Evolutionary conservation across 2,113 vertebrate species (phyloP).

Genomic region (Rhizomys pruinosus): DNA sequence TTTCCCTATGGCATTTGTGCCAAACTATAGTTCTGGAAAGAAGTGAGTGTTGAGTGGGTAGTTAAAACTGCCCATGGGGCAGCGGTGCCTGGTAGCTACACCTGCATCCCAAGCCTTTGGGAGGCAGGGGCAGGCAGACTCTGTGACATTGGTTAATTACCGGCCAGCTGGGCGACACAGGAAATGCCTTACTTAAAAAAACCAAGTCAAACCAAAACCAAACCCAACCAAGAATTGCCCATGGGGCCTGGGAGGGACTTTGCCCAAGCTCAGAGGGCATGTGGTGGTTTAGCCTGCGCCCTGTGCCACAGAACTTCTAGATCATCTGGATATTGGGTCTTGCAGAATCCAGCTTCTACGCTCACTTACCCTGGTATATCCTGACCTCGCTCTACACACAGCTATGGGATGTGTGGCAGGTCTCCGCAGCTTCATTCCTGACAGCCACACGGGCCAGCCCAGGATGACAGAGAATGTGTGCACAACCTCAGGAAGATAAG

Average conservation of each 20-base stretch:
- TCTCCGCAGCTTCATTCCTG: background rate
- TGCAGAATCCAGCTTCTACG: constrained; percentile 83
- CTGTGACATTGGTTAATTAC: too few species aligned
- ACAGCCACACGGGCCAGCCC: background rate
- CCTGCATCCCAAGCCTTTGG: too few species aligned
- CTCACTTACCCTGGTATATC: background rate
- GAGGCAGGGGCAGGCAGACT: too few species aligned
- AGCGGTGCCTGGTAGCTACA: too few species aligned
- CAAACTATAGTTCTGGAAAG: background rate
- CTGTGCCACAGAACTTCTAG: accelerated
- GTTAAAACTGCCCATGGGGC: background rate
- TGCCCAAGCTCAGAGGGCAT: too few species aligned
- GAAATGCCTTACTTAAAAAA: too few species aligned
- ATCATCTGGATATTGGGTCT: constrained; percentile 25
- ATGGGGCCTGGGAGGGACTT: background rate
- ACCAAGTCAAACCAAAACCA: too few species aligned
- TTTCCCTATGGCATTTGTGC: background rate
- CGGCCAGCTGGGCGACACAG: too few species aligned
- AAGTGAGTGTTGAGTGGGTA: background rate
- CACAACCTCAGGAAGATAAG: background rate
- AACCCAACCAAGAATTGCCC: too few species aligned
- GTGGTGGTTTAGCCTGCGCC: background rate
- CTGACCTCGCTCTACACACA: background rate
- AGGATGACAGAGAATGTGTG: background rate
- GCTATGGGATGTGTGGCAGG: background rate